phyloP scores from a whole-genome alignment of 2,797 vertebrate genomes.

The Moxostoma hubbsi region DNA sequence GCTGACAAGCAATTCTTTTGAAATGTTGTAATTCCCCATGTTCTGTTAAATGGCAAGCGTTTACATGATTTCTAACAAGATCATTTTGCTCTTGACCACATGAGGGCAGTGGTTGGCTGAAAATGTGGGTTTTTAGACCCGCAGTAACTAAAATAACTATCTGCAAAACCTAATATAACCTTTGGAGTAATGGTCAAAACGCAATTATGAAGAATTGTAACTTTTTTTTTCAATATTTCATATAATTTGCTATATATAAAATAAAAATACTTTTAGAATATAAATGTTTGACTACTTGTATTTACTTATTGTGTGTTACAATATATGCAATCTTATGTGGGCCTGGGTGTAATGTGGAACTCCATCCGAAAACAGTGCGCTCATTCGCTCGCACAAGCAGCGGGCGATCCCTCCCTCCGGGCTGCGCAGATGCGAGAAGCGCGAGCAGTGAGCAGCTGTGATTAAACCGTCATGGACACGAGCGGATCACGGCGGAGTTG shows the following conservation, averaged over 20 bases:
- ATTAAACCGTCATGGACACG: constrained; percentile 55
- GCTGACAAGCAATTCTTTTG: too few species aligned
- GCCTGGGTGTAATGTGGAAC: not conserved
- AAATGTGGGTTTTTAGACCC: constrained; percentile 2
- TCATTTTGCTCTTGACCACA: not conserved
- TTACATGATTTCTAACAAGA: too few species aligned
- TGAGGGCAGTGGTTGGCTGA: constrained; percentile 6
- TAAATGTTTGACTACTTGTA: too few species aligned
- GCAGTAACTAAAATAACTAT: not conserved
- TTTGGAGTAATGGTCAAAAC: too few species aligned
- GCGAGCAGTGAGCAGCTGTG: constrained; percentile 58
- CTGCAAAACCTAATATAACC: not conserved
- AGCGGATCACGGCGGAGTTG: constrained; percentile 41
- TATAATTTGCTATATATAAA: too few species aligned
- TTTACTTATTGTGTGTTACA: too few species aligned
- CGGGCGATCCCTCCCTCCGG: constrained; percentile 41
- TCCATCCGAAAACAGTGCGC: not conserved
- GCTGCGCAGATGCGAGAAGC: constrained; percentile 59
- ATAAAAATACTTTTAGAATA: too few species aligned
- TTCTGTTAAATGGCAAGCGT: too few species aligned
- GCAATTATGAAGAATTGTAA: not conserved
- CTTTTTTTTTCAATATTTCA: not conserved
- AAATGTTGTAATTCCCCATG: too few species aligned
- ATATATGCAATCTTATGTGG: too few species aligned
- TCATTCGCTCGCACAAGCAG: constrained; percentile 3